Base-by-base conservation (phyloP, 2,797 vertebrate genomes). In the Xenentodon cancila region DNA sequence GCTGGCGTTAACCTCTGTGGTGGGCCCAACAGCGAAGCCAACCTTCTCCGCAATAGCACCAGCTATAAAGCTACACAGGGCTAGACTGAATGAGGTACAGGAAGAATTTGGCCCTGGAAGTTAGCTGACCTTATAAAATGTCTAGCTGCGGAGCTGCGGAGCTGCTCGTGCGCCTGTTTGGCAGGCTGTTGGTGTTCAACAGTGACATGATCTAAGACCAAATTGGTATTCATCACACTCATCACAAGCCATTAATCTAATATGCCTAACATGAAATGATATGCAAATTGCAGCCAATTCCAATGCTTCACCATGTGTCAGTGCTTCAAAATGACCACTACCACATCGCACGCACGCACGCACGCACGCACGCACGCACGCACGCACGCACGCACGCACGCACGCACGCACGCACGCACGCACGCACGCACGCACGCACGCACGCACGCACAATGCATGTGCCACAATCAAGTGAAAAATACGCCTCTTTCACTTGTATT, bases 241-340 rank as follows among this genome's bases (percentile, higher is more conserved):
- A 89, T 91, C 88, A 89, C 85, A 91, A 91, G 86, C 85, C 89
- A 91, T 92, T 90, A 89, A 91, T 91, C 87, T 91, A 92, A 91
- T 91, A 89, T 89, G 81, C 75, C 78, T 71, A 85, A 91, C 89
- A 90, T 86, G 84, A 89, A 92, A 91, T 91, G 85, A 91, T 90
- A 91, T 92, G 88, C 89, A 91, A 92, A 92, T 91, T 88, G 84
- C 73, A 61, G 65, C 71, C 81, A 73, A 91, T 90, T 91, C 85
- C 89, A 76, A 91, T 89, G 84, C 84, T 62, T 73, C 70, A 73
- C 84, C 85, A 90, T 68, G 84, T 68, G 20, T 61, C 81, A 86
- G 63, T 83, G 81, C 84, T 86, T 79, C 75, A 89, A 89, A 92
- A 90, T 91, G 87, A 86, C 81, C 71, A 54, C 82, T 69, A 67